Evolutionary conservation across 2,113 vertebrate genomes (phyloP).

Genomic region (Nycticorax nycticorax): DNA sequence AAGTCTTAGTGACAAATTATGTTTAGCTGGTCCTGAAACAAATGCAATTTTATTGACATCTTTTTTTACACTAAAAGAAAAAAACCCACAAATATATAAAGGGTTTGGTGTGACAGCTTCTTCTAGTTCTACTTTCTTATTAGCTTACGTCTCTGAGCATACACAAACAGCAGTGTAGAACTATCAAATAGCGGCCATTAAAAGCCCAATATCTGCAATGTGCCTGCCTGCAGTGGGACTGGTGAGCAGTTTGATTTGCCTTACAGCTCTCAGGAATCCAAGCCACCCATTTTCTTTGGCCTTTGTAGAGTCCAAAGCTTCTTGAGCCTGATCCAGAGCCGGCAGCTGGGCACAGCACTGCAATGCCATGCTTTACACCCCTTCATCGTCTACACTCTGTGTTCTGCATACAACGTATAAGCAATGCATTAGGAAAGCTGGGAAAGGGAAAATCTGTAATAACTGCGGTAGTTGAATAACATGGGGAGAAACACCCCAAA

Average conservation of each 20-base stretch:
- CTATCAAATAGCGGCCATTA: background rate
- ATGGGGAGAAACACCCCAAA: accelerated
- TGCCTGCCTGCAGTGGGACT: background rate
- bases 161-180: background rate
- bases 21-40: background rate
- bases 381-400: background rate
- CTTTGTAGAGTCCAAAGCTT: background rate
- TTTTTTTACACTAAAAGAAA: background rate
- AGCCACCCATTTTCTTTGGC: background rate
- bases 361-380: background rate
- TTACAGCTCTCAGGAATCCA: background rate
- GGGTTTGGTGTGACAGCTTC: background rate
- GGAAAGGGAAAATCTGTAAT: background rate
- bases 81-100: background rate
- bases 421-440: background rate
- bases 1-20: background rate
- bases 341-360: background rate
- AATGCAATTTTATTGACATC: background rate
- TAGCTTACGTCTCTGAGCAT: background rate
- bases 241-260: background rate
- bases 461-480: background rate
- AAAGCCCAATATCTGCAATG: background rate
- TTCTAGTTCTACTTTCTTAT: background rate
- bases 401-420: background rate
- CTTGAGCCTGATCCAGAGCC: background rate